phyloP scores from a whole-genome alignment of 2,113 vertebrate species.

The Cariama cristata region DNA sequence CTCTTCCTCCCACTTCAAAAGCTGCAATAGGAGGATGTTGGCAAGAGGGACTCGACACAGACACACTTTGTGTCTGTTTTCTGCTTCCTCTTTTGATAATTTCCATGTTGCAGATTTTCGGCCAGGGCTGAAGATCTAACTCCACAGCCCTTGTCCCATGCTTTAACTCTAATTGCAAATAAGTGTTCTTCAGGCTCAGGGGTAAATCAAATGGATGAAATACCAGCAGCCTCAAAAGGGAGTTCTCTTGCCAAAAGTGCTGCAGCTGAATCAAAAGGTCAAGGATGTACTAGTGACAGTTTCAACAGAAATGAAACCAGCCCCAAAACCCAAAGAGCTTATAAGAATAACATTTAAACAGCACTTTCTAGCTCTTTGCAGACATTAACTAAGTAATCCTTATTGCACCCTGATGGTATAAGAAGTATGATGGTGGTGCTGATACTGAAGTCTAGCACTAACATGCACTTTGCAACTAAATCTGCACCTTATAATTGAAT shows the following conservation, averaged over 20 bases:
- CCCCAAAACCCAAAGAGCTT: background rate
- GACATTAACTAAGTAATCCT: slow-evolving; percentile 20
- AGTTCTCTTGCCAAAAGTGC: slow-evolving; percentile 23
- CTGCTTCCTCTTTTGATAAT: background rate
- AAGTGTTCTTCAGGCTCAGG: background rate
- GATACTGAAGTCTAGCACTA: background rate
- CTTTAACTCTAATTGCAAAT: slow-evolving; percentile 44
- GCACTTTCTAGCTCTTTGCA: background rate
- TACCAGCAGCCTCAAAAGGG: background rate
- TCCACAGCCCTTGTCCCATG: background rate
- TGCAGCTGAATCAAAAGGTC: slow-evolving; percentile 58
- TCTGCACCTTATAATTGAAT: background rate
- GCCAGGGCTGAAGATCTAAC: background rate
- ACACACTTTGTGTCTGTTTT: background rate
- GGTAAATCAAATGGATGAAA: slow-evolving; percentile 16
- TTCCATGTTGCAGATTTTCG: background rate
- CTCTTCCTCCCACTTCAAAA: slow-evolving; percentile 34
- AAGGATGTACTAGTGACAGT: slow-evolving; percentile 17
- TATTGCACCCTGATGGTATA: background rate
- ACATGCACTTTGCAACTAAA: background rate
- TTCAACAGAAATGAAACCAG: slow-evolving; percentile 18
- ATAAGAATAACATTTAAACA: slow-evolving; percentile 52
- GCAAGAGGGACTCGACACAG: background rate
- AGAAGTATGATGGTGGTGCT: background rate
- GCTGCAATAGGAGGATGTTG: background rate